Percentiles rank a stretch among this genome's conserved stretches.
These are phyloP conservation scores for Ophion obscuratus DNA, from an alignment of 2,888 invertebrate species.

Conservation along the genomic window DNA sequence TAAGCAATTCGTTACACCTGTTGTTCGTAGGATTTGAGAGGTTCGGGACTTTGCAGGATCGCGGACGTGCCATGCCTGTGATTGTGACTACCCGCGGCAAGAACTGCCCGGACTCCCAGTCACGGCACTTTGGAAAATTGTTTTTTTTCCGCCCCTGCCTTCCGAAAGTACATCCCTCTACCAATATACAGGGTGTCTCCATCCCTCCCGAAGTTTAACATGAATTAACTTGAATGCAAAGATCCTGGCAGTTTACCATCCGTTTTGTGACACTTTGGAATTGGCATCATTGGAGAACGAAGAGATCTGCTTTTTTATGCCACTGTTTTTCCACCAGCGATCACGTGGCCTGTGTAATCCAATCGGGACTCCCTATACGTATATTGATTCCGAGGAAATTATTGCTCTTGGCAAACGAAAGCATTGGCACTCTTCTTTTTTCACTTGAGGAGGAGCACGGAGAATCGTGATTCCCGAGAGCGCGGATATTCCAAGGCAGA, in stretches of 20 bases:
- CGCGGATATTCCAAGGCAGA: slow-evolving; percentile 35
- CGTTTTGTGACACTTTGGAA: no score
- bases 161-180: not conserved
- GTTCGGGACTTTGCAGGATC: slow-evolving; percentile 9
- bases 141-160: slow-evolving; percentile 41
- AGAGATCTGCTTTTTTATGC: no score
- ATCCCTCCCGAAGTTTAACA: not conserved
- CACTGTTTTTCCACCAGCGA: no score
- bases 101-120: slow-evolving; percentile 42
- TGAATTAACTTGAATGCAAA: no score
- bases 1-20: slow-evolving; percentile 69
- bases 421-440: not conserved
- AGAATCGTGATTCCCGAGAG: slow-evolving; percentile 51
- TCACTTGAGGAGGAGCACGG: not conserved
- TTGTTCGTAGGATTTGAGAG: slow-evolving; percentile 56
- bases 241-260: no score
- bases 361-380: no score
- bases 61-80: slow-evolving; percentile 6
- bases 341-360: no score
- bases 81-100: slow-evolving; percentile 19
- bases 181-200: not conserved
- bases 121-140: slow-evolving; percentile 65
- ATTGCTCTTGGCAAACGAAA: slow-evolving; percentile 27
- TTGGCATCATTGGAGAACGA: no score
- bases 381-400: not conserved